Percentiles rank a stretch among this genome's conserved stretches.
Evolutionary conservation across 1,140 invertebrate species (phyloP).

Genomic region (Ceratina australensis): DNA sequence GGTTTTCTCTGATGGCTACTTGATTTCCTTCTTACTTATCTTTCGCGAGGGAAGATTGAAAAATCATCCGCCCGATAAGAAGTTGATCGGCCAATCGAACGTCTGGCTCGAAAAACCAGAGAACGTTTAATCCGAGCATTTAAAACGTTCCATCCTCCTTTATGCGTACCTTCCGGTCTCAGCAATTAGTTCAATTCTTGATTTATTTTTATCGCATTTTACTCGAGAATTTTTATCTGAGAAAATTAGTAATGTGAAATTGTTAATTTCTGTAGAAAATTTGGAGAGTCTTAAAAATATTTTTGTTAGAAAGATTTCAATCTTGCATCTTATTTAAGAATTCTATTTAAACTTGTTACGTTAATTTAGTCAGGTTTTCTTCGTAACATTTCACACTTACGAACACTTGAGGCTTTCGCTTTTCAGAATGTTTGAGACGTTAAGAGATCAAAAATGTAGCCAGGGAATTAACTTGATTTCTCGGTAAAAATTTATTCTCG

Average conservation of each 20-base stretch:
- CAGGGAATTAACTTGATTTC: background rate
- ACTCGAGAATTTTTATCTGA: too few species aligned
- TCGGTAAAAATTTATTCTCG: background rate
- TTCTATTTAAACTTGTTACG: too few species aligned
- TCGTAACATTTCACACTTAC: too few species aligned
- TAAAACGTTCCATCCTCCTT: too few species aligned
- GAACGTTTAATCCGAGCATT: slow-evolving; percentile 8
- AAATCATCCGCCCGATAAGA: slow-evolving; percentile 7
- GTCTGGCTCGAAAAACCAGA: background rate
- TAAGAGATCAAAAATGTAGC: background rate
- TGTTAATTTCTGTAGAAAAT: too few species aligned
- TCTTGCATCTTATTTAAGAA: too few species aligned
- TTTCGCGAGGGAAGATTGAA: background rate
- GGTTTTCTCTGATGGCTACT: background rate
- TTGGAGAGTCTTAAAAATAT: too few species aligned
- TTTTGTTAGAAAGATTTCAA: too few species aligned
- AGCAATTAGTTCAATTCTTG: background rate
- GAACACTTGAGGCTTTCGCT: background rate
- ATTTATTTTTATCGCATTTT: background rate
- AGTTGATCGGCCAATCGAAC: background rate
- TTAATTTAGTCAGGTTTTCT: too few species aligned
- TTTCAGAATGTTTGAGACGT: background rate
- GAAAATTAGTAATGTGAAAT: too few species aligned
- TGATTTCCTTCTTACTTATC: slow-evolving; percentile 13
- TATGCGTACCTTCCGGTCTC: background rate